Evolutionary conservation across 2,797 vertebrate genomes (phyloP).

Genomic region (Danio choprae): DNA sequence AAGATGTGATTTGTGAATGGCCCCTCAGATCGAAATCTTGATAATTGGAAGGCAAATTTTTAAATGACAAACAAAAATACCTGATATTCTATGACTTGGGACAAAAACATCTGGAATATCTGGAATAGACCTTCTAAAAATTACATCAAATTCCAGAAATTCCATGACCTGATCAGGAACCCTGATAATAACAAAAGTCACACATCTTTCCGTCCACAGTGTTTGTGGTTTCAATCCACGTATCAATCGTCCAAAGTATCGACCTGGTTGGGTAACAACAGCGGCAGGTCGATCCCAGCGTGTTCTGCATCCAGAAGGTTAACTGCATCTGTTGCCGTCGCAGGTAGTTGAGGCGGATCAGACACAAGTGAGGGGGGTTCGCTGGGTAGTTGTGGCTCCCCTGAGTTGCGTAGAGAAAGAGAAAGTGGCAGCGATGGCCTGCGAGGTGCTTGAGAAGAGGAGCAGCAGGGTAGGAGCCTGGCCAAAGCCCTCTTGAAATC

Average conservation of each 20-base stretch:
- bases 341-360: constrained; percentile 71
- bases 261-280: constrained; percentile 75
- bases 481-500: constrained; percentile 96
- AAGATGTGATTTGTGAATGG: too few relatives aligned
- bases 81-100: too few relatives aligned
- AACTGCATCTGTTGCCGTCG: constrained; percentile 69
- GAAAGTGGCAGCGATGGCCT: constrained; percentile 87
- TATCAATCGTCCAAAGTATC: constrained; percentile 77
- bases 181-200: background rate
- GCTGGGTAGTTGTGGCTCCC: constrained; percentile 82
- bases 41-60: too few relatives aligned
- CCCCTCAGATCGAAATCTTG: too few relatives aligned
- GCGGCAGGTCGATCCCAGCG: constrained; percentile 67
- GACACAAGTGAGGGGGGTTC: constrained; percentile 79
- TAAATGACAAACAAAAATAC: too few relatives aligned
- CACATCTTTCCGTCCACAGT: background rate
- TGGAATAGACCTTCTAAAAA: too few relatives aligned
- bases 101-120: too few relatives aligned
- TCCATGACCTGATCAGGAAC: too few relatives aligned
- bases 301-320: constrained; percentile 81
- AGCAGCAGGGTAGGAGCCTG: constrained; percentile 87
- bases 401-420: constrained; percentile 91
- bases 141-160: too few relatives aligned
- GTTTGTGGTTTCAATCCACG: background rate
- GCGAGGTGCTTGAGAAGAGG: constrained; percentile 74